Conservation (phyloP, 1,140 invertebrate species). For the Coptotermes formosanus region DNA sequence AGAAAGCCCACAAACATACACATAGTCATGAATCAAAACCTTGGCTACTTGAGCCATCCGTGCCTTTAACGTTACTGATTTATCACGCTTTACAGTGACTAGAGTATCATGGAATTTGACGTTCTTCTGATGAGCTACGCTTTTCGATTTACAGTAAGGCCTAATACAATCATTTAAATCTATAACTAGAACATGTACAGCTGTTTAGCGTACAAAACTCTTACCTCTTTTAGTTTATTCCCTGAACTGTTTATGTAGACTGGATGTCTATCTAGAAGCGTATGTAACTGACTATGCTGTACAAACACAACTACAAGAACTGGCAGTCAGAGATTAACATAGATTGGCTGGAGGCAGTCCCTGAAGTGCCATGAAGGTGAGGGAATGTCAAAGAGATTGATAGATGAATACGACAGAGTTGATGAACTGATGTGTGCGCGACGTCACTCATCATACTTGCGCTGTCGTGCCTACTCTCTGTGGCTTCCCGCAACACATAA, state of each 20-base stretch:
- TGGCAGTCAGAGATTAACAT: not conserved
- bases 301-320: not conserved
- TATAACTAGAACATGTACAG: too few species aligned
- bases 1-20: too few species aligned
- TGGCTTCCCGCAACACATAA: not conserved
- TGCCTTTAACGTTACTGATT: too few species aligned
- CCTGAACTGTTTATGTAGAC: not conserved
- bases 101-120: too few species aligned
- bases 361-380: not conserved
- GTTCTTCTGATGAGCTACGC: too few species aligned
- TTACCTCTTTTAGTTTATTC: not conserved
- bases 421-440: not conserved
- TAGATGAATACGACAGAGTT: conserved; percentile 2
- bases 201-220: too few species aligned
- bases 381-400: not conserved
- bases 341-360: not conserved
- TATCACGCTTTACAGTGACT: too few species aligned
- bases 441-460: not conserved
- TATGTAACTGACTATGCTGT: not conserved
- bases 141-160: too few species aligned
- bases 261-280: not conserved
- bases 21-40: too few species aligned
- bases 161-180: too few species aligned
- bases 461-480: not conserved
- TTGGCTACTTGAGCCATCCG: too few species aligned